A percentile compares a stretch with the other conserved stretches of the same genome.
phyloP scores from a whole-genome alignment of 2,888 invertebrate species.

The Conomelus anceps region DNA sequence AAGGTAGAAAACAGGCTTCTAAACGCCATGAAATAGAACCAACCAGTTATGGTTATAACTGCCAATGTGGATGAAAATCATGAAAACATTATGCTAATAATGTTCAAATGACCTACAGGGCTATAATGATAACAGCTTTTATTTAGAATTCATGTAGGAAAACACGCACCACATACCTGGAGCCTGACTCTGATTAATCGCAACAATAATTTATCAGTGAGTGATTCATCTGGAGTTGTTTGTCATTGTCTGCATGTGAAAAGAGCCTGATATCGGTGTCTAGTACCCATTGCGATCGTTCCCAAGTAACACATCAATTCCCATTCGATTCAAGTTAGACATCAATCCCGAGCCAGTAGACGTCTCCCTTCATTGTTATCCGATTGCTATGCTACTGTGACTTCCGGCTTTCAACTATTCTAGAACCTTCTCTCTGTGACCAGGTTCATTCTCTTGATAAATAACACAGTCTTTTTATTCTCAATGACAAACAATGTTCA shows the following conservation, averaged over 20 bases:
- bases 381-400: no score
- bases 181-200: not conserved
- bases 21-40: no score
- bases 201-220: not conserved
- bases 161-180: not conserved
- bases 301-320: not conserved
- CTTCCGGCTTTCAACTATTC: not conserved
- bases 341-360: not conserved
- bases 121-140: not conserved
- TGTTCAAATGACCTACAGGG: not conserved
- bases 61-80: not conserved
- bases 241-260: not conserved
- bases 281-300: not conserved
- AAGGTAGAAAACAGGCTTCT: no score
- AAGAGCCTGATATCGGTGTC: not conserved
- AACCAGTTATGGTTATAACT: not conserved
- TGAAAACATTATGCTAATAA: not conserved
- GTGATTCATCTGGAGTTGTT: not conserved
- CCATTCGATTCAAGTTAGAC: not conserved
- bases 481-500: not conserved
- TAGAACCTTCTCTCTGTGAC: not conserved
- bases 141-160: not conserved
- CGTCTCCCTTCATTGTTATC: not conserved
- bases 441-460: not conserved
- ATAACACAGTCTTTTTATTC: not conserved